Base-by-base conservation (phyloP, 1,140 invertebrate species). In the Gonatopus flavifemur region DNA sequence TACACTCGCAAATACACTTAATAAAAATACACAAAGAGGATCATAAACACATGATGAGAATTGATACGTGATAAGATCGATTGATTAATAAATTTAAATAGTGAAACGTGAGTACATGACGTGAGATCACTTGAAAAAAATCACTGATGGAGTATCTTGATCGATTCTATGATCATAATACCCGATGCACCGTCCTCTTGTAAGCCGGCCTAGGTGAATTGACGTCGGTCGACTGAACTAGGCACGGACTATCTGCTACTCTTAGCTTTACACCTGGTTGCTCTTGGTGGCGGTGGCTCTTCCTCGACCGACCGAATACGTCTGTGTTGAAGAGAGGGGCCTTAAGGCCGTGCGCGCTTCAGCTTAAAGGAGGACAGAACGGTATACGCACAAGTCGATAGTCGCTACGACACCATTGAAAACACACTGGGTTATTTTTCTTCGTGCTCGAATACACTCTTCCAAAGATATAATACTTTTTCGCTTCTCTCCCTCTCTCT, bases 301-400 rank as follows among this genome's bases (percentile, higher is more conserved):
- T 74, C 70, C 64, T 72, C 68, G 70, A 74, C 59, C 72, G 69
- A 72, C 70, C 70, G 67, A 70, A 65, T 61, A 69, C 72, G 70
- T 74, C 73, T 74, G 56, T 57, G 47, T 45, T 59, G 60, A 65
- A 59, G 67, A 64, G 64, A 65, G 55, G 59, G 58, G 56, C 42
- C 54, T 44, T 48, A 55, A 60, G 58, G 45, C 59, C 59, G n/a
- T n/a, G n/a, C n/a, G n/a, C n/a, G 46, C 50, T 52, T 46, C 55
- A 49, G 64, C 66, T 66, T 74, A 77, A n/a, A 76, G 72, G 75
- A 76, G 75, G 74, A 77, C 76, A 78, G 72, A 76, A 77, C 76
- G 74, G 76, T 78, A n/a, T n/a, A 78, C 76, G 74, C 74, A 76
- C 66, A 69, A 69, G 65, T 62, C 62, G 72, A 77, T 77, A 67